Conservation (phyloP, 2,113 vertebrate genomes). For the Emydura subglobosa region DNA sequence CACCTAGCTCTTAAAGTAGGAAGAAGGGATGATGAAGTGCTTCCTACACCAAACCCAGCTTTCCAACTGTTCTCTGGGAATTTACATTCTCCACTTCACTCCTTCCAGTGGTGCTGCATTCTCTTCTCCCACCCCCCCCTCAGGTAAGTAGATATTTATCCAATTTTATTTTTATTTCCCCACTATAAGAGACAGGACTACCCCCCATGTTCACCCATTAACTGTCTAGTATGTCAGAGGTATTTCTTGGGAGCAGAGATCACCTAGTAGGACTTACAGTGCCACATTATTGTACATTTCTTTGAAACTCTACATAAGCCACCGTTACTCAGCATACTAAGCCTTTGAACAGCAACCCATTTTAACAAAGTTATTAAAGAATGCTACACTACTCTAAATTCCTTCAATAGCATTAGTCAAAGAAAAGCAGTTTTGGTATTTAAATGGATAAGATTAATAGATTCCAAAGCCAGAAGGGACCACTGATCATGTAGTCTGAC, state of each 20-base stretch:
- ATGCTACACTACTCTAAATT: no score
- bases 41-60: not conserved
- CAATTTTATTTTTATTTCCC: not conserved
- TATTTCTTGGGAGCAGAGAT: not conserved
- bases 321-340: not conserved
- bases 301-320: not conserved
- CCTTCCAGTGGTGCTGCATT: not conserved
- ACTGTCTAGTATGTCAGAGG: not conserved
- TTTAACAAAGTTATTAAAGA: no score
- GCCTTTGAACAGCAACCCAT: no score
- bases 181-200: not conserved
- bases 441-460: no score
- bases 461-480: no score
- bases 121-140: accelerated
- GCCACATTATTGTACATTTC: not conserved
- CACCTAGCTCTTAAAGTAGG: not conserved
- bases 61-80: not conserved
- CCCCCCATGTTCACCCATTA: not conserved
- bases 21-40: not conserved
- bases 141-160: accelerated
- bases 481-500: not conserved
- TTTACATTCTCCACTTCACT: not conserved
- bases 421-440: no score
- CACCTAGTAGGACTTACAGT: not conserved
- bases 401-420: no score